Percentiles rank a stretch among this genome's conserved stretches.
Evolutionary conservation across 2,797 vertebrate genomes (phyloP).

Genomic region (Ispidina lecontei): DNA sequence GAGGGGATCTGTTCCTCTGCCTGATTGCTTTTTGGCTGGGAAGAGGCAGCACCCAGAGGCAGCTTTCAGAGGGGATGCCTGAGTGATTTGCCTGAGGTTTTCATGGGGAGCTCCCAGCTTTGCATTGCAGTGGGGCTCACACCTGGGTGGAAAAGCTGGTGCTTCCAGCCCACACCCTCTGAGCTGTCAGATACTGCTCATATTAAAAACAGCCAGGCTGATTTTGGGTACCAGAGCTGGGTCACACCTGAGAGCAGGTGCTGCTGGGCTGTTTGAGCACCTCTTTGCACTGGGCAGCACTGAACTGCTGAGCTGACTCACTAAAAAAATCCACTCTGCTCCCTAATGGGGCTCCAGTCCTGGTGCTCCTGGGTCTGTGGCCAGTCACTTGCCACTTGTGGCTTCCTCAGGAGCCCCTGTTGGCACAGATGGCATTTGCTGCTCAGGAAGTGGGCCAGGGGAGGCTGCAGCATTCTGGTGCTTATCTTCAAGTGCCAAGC

Average conservation of each 20-base stretch:
- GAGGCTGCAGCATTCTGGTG: not conserved
- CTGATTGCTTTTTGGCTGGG: constrained; percentile 56
- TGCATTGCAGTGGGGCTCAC: fast-evolving
- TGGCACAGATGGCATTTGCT: not conserved
- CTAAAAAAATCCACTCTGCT: not conserved
- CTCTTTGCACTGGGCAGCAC: not conserved
- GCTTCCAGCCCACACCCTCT: not conserved
- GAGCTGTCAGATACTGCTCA: not conserved
- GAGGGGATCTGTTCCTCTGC: constrained; percentile 40
- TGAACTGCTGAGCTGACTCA: not conserved
- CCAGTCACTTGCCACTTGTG: not conserved
- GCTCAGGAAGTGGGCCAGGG: not conserved
- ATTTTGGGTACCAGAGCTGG: not conserved
- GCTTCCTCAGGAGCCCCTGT: not conserved
- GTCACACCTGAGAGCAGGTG: not conserved
- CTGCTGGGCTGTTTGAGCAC: not conserved
- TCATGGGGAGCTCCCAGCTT: not conserved
- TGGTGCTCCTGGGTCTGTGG: not conserved
- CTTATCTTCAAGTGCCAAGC: constrained; percentile 1
- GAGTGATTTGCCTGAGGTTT: not conserved
- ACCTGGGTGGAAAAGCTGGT: not conserved
- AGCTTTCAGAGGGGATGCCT: not conserved
- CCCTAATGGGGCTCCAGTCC: not conserved
- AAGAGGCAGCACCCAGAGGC: not conserved
- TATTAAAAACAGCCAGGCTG: not conserved